Base-by-base conservation (phyloP, 2,113 vertebrate genomes). In the Platysternon megacephalum region DNA sequence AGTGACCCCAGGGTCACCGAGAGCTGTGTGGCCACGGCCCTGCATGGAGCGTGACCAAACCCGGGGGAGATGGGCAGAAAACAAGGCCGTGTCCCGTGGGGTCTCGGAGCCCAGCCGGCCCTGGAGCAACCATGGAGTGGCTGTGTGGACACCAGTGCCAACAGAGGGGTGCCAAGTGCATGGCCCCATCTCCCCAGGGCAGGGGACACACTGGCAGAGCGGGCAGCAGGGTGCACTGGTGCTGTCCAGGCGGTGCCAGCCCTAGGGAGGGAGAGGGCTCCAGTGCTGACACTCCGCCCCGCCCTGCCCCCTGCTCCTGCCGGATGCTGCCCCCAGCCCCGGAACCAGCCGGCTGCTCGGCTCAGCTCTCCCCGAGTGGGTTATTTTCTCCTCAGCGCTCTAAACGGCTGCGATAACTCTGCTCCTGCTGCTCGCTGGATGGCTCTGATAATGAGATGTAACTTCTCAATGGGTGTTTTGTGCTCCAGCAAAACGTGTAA, bases 381-480 rank as follows among this genome's bases (percentile, higher is more conserved):
- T 87, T 84, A 49, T 52, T 82, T 55, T 72, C 83, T 46, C 85
- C 61, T 55, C n/a, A 51, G 48, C 51, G 39, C 82, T 82, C 35
- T 82, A 79, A 56, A 51, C 52, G 83, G n/a, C 52, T 11, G 82
- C 72, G 68, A 87, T 56, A 89, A 61, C 86, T 58, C 87, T 94
- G 42, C 58, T 79, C 92, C 94, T 72, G 94, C 90, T 92, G 92
- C 87, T 95, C 86, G 88, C 87, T 80, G 56, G 92, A 89, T 93
- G 81, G 90, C 82, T 78, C 85, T 39, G 49, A 86, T 79, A 93
- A 92, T 86, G 93, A 96, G 87, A 92, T 88, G 81, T 84, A 87
- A 89, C 89, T 82, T 85, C 87, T 87, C 65, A 91, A 93, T 92
- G 95, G 91, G 93, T 84, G 91, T 92, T 91, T 87, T 85, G 74